A percentile compares a stretch with the other conserved stretches of the same genome.
Evolutionary conservation across 2,797 vertebrate species (phyloP).

Genomic region (Sarcophilus harrisii): DNA sequence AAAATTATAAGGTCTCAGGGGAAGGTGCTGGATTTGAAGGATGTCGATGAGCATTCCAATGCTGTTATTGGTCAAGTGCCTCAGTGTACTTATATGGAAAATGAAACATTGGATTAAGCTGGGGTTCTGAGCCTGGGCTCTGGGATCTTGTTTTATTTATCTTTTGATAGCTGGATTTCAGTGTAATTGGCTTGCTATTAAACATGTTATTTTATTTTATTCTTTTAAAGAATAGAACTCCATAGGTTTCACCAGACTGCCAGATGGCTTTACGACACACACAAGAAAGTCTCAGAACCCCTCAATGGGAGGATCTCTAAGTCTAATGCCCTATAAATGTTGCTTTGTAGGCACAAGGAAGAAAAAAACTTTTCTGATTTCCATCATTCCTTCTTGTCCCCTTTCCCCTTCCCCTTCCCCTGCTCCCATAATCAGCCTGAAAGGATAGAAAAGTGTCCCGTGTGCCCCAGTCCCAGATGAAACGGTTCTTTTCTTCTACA

Average conservation of each 20-base stretch:
- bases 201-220: neutral
- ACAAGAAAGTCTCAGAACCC: neutral
- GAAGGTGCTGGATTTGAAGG: neutral
- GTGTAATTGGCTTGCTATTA: neutral
- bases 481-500: constrained; percentile 71
- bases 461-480: too few species aligned
- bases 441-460: neutral
- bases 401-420: neutral
- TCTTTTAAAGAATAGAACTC: neutral
- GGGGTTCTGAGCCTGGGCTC: neutral
- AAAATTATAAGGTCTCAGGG: neutral
- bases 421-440: neutral
- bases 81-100: neutral
- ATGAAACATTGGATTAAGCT: neutral
- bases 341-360: neutral
- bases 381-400: fast-evolving
- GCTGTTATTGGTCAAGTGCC: neutral
- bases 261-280: neutral
- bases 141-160: neutral
- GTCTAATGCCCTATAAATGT: neutral
- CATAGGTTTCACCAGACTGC: neutral
- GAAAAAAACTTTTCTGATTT: neutral
- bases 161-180: neutral
- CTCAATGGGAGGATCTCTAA: neutral
- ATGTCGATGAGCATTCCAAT: neutral